Conservation (phyloP, 2,797 vertebrate species). For the Falco columbarius region DNA sequence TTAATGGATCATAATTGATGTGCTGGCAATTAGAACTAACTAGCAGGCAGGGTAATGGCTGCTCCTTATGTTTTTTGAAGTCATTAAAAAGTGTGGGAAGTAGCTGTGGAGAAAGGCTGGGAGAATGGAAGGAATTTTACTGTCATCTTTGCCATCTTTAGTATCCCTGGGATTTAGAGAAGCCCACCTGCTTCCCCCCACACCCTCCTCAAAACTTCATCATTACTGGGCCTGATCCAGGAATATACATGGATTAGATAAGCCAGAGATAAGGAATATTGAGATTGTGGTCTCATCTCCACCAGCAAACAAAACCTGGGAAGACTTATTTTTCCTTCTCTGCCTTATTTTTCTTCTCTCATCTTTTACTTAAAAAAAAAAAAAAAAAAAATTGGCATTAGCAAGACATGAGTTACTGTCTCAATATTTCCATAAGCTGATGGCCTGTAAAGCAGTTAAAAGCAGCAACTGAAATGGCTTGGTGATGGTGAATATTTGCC, state of each 20-base stretch:
- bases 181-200: neutral
- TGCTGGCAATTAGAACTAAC: conserved; percentile 31
- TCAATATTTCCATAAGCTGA: neutral
- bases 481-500: neutral
- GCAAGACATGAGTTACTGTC: neutral
- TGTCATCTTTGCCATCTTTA: conserved; percentile 28
- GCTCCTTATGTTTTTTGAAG: neutral
- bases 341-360: neutral
- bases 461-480: neutral
- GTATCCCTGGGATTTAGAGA: conserved; percentile 25
- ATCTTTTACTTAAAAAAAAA: neutral
- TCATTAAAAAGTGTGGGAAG: neutral
- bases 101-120: neutral
- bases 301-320: neutral
- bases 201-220: neutral
- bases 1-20: conserved; percentile 42
- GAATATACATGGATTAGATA: neutral
- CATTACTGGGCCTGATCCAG: neutral
- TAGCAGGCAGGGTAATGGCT: neutral
- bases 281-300: neutral
- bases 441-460: neutral
- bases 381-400: neutral
- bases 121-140: conserved; percentile 30
- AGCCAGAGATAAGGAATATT: neutral
- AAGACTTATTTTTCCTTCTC: neutral